Evolutionary conservation across 1,140 invertebrate species (phyloP), one percentile per base, ranked within the genome.

Genomic region (Drosophila rhopaloa): DNA sequence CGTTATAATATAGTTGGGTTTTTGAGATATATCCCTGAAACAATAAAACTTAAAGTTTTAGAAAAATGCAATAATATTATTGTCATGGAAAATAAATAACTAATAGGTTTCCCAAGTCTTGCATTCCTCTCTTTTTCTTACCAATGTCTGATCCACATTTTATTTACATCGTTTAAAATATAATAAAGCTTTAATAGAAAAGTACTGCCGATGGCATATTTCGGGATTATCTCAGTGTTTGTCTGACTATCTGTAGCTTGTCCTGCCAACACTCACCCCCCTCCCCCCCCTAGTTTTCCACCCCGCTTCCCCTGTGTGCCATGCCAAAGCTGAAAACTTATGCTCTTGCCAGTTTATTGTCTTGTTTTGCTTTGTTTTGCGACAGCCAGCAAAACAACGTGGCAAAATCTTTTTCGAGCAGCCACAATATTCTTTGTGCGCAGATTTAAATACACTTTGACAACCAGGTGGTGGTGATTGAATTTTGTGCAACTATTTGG

Each of bases 311-410:
- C 41, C 11, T 8, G 35, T 16, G 37, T 32, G 14, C 59, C 59
- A 24, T 63, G 60, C 14, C 27, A 62, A 75, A 62, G 79, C 76
- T 66, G 47, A 47, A 80, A 84, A 77, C 81, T 84, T 84, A 84
- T 85, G 73, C 77, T 80, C 78, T 75, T 81, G 73, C 59, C 81
- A 85, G 81, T 86, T 85, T 85, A 85, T 85, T 81, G 82, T 81
- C 70, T 85, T 73, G 71, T 79, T 84, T 85, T 85, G 50, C 50
- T 84, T 81, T 80, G 54, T 73, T 58, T 50, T 50, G 44, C 19
- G 47, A 32, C 60, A 65, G 38, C 59, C 65, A 66, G 65, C 16
- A 38, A 59, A 73, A 71, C 66, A 50, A 71, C 70, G 55, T 60
- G 46, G 55, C n/a, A 35, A 63, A 75, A 47, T 62, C 72, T 54